A percentile compares a stretch with the other conserved stretches of the same genome.
These are phyloP conservation scores for Eupithecia subfuscata DNA, from an alignment of 2,888 invertebrate genomes.

Conservation along the genomic window DNA sequence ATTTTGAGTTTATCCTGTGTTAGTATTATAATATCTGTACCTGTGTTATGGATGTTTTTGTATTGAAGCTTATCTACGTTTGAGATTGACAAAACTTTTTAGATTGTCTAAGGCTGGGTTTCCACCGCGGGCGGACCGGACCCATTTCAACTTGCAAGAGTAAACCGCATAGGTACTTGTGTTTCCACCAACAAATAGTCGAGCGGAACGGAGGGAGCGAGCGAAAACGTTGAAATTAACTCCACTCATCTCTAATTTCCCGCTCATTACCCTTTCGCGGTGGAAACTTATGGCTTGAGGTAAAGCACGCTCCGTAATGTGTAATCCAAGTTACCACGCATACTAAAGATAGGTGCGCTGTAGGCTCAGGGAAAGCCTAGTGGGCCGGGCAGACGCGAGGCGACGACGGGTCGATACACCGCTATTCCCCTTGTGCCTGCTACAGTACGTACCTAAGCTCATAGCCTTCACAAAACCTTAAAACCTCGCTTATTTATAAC, in stretches of 20 bases:
- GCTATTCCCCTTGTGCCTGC: background rate
- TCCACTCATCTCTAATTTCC: no score
- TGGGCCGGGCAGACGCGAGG: background rate
- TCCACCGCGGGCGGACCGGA: no score
- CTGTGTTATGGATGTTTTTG: background rate
- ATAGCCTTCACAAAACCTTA: background rate
- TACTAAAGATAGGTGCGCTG: background rate
- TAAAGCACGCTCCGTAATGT: background rate
- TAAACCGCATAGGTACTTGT: no score
- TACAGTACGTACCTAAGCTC: background rate
- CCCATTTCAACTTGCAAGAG: no score
- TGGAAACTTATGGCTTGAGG: background rate
- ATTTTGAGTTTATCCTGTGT: no score
- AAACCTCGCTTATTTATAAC: background rate
- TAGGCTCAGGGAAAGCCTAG: background rate
- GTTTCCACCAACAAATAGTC: no score
- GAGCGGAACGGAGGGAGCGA: no score
- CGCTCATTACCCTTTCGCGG: no score
- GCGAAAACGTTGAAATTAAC: no score
- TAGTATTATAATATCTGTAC: no score
- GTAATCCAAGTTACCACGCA: background rate
- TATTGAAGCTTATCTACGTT: background rate
- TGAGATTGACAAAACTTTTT: background rate
- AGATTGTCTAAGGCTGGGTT: no score
- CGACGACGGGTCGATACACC: slow-evolving; percentile 1